phyloP scores from a whole-genome alignment of 2,113 vertebrate species.

The Dendropsophus ebraccatus region DNA sequence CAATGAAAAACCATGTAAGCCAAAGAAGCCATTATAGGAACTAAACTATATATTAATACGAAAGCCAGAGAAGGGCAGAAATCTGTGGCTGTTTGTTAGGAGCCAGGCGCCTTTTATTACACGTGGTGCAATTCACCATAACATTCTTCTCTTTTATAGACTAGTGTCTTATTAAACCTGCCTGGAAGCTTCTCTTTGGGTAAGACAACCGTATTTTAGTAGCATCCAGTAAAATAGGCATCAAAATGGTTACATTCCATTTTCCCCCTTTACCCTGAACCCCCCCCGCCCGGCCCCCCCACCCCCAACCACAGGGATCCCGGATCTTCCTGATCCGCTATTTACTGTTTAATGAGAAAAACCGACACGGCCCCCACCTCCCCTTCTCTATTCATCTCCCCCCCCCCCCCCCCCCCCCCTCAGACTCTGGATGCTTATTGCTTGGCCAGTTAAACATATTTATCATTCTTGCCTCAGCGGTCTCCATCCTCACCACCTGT shows the following conservation, averaged over 20 bases:
- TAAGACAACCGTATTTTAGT: no score
- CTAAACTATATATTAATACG: no score
- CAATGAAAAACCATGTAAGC: no score
- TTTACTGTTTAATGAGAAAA: slow-evolving; percentile 62
- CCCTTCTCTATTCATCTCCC: slow-evolving; percentile 53
- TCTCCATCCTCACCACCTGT: slow-evolving; percentile 47
- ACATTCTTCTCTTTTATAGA: no score
- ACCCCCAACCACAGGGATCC: slow-evolving; percentile 49
- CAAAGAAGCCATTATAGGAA: no score
- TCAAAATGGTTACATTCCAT: slow-evolving; percentile 18
- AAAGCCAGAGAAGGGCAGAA: no score
- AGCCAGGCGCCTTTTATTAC: no score
- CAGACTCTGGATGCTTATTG: slow-evolving; percentile 61
- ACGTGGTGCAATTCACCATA: no score
- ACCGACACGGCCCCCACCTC: slow-evolving; percentile 6
- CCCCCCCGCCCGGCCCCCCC: not conserved
- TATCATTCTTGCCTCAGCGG: slow-evolving; percentile 67
- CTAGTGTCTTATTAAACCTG: no score
- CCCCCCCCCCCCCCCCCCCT: slow-evolving; percentile 52
- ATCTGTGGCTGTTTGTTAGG: no score
- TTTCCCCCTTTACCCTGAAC: not conserved
- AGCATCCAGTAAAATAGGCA: not conserved
- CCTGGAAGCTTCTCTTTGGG: no score
- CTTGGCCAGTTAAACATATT: slow-evolving; percentile 62
- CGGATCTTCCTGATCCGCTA: slow-evolving; percentile 57